Conservation (phyloP, 2,888 invertebrate genomes). For the Lepidochitona cinerea region DNA sequence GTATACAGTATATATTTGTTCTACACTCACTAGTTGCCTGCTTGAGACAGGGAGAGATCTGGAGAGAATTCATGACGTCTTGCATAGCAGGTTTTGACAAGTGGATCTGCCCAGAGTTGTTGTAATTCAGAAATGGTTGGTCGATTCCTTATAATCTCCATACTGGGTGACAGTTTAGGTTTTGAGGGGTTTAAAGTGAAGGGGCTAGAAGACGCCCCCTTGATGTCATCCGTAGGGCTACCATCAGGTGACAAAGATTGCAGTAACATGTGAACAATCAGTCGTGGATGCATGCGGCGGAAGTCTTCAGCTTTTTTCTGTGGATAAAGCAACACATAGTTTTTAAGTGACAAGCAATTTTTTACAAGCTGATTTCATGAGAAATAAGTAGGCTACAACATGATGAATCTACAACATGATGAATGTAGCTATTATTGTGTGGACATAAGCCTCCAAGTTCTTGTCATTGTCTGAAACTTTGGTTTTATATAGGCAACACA, state of each 20-base stretch:
- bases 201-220: background rate
- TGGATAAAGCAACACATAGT: slow-evolving; percentile 14
- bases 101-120: slow-evolving; percentile 49
- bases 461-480: no score
- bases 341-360: no score
- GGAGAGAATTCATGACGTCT: slow-evolving; percentile 31
- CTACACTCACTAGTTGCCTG: slow-evolving; percentile 60
- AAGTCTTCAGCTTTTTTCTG: slow-evolving; percentile 49
- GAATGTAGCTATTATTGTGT: no score
- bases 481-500: no score
- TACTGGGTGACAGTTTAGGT: slow-evolving; percentile 1
- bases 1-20: no score
- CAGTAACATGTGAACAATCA: slow-evolving; percentile 42
- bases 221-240: slow-evolving; percentile 30
- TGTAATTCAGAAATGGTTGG: slow-evolving; percentile 41
- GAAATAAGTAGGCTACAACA: no score
- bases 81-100: slow-evolving; percentile 47
- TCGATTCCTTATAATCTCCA: slow-evolving; percentile 3
- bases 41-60: slow-evolving; percentile 34
- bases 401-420: no score
- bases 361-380: no score
- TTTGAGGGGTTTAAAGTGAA: background rate
- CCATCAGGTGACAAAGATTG: slow-evolving; percentile 25
- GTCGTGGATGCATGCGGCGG: slow-evolving; percentile 44
- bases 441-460: no score